Conservation (phyloP, 2,113 vertebrate genomes). For the Lepus europaeus region DNA sequence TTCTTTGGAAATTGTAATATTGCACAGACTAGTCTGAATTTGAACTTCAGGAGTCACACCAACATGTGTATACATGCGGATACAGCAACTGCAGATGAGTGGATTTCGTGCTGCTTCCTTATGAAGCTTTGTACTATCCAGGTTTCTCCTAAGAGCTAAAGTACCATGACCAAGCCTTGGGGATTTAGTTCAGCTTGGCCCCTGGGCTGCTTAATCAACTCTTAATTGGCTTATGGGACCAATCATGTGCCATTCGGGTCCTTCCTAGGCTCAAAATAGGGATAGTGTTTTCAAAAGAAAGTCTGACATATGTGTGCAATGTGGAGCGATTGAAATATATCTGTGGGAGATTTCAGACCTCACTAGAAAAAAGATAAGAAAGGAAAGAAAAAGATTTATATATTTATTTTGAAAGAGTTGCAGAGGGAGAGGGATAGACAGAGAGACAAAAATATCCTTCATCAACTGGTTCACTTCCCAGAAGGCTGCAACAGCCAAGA, state of each 20-base stretch:
- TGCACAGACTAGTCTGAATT: slow-evolving; percentile 49
- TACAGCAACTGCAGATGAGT: not conserved
- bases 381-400: too few species aligned
- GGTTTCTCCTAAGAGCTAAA: not conserved
- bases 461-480: too few species aligned
- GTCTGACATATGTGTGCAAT: not conserved
- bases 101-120: not conserved
- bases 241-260: not conserved
- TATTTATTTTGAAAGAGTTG: too few species aligned
- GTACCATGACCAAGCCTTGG: not conserved
- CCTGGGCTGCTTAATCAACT: not conserved
- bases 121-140: not conserved
- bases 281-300: not conserved
- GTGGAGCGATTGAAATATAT: not conserved
- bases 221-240: not conserved
- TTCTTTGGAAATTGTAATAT: slow-evolving; percentile 61
- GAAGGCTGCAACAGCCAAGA: too few species aligned
- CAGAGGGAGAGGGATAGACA: too few species aligned
- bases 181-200: not conserved
- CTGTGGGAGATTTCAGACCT: too few species aligned
- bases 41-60: not conserved
- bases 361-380: too few species aligned
- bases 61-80: not conserved
- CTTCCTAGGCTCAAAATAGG: not conserved
- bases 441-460: too few species aligned